phyloP scores from a whole-genome alignment of 92 coral and sea anemone genomes.

The Galaxea fascicularis region DNA sequence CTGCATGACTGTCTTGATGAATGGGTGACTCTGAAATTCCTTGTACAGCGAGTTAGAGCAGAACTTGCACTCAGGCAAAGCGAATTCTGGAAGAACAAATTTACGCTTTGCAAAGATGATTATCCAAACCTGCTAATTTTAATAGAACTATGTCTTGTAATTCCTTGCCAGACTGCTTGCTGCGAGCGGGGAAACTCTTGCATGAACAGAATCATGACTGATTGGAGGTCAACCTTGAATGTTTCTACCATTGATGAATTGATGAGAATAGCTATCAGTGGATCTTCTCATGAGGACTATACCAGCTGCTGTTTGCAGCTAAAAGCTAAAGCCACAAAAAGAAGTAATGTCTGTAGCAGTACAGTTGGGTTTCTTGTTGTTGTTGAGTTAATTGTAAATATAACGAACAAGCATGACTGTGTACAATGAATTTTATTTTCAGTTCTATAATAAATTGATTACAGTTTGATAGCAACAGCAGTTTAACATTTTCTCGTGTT shows the following conservation, averaged over 20 bases:
- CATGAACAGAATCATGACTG: constrained; percentile 48
- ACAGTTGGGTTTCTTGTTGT: too few species aligned
- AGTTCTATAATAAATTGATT: too few species aligned
- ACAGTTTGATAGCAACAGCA: too few species aligned
- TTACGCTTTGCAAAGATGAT: constrained; percentile 50
- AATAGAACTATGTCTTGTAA: constrained; percentile 36
- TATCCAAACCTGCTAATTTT: constrained; percentile 38
- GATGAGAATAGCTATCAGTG: constrained; percentile 58
- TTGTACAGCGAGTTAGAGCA: constrained; percentile 39
- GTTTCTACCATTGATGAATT: constrained; percentile 44
- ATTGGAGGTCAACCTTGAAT: constrained; percentile 48
- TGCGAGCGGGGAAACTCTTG: constrained; percentile 46
- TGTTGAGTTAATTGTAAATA: too few species aligned
- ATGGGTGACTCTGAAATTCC: constrained; percentile 47
- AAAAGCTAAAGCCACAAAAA: too few species aligned
- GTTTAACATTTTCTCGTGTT: too few species aligned
- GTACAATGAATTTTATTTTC: too few species aligned
- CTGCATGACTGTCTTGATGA: constrained; percentile 49
- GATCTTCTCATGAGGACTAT: constrained; percentile 52
- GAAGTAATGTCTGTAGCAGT: too few species aligned
- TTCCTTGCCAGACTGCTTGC: constrained; percentile 57
- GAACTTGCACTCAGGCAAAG: constrained; percentile 37
- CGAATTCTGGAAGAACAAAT: constrained; percentile 48
- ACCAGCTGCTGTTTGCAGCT: neutral
- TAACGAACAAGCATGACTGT: too few species aligned